phyloP scores from a whole-genome alignment of 2,113 vertebrate species.

The Notechis scutatus region DNA sequence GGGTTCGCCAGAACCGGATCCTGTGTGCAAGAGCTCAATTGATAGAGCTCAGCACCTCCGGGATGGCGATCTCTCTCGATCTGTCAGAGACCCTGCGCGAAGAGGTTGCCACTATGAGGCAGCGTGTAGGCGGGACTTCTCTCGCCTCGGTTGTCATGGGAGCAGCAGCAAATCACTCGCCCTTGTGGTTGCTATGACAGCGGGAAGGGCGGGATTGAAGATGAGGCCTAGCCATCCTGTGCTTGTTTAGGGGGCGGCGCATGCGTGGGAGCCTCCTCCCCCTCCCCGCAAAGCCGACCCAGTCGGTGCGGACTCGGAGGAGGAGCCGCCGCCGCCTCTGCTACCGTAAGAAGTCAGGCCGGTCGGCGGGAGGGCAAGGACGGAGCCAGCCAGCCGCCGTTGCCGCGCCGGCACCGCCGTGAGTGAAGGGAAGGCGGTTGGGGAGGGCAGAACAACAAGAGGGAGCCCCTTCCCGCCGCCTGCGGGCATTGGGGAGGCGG shows the following conservation, averaged over 20 bases:
- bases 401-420: neutral
- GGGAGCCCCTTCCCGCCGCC: neutral
- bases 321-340: neutral
- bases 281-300: neutral
- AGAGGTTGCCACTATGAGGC: neutral
- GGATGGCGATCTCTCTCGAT: neutral
- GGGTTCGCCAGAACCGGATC: neutral
- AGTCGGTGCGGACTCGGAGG: neutral
- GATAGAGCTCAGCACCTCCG: neutral
- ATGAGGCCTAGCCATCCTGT: neutral
- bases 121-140: neutral
- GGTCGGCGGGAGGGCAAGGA: neutral
- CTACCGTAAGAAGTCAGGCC: constrained; percentile 28
- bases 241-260: neutral
- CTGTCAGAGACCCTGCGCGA: neutral
- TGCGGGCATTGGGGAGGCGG: neutral
- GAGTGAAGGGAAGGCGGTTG: neutral
- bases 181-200: neutral
- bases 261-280: neutral
- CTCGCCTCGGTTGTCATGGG: neutral
- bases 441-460: neutral
- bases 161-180: neutral
- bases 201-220: neutral
- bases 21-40: neutral
- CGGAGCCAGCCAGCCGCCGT: constrained; percentile 2